Evolutionary conservation across 1,140 invertebrate species (phyloP), one percentile per base, ranked within the genome.

Genomic region (Plodia interpunctella): DNA sequence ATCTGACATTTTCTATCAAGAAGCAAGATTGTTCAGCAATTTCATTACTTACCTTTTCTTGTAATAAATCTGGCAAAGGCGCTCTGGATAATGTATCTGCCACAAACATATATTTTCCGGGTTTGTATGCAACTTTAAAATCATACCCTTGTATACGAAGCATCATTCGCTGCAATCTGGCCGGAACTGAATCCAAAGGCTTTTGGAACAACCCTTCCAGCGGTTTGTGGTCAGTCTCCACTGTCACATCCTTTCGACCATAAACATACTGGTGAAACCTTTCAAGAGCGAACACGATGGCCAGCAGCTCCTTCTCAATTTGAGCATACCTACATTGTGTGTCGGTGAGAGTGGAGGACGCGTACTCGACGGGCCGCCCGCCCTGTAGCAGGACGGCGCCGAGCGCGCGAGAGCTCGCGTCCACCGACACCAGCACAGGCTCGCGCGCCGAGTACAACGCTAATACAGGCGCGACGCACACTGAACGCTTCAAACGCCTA

Each of bases 301-400:
- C 90, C 15, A 92, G 58, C 44, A 82, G 78, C 70, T 92, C 91
- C 65, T 90, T 90, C 60, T 90, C 88, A 38, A 90, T 87, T 61
- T 86, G 83, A 2, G 82, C 70, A 57, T 83, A 89, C 0, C 59
- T 76, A 18, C 49, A 55, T 67, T 91, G 80, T 0, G 72, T 59
- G 25, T 65, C 44, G n/a, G 62, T 82, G 10, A 90, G 62, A 10
- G 65, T 83, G 56, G 74, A 62, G 51, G 76, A 82, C 4, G 74
- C 71, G 62, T 80, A 85, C 9, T 68, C 70, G 10, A 74, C 55
- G 4, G 76, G 76, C 21, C 63, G 60, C 5, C 58, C 68, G 9
- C 65, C 54, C 57, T 85, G 78, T 1, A 58, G 59, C 32, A 86
- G 57, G 18, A 74, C 70, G 6, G 78, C 75, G 2, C 59, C 53